phyloP scores from a whole-genome alignment of 2,888 invertebrate species.

The Phlogophora meticulosa region DNA sequence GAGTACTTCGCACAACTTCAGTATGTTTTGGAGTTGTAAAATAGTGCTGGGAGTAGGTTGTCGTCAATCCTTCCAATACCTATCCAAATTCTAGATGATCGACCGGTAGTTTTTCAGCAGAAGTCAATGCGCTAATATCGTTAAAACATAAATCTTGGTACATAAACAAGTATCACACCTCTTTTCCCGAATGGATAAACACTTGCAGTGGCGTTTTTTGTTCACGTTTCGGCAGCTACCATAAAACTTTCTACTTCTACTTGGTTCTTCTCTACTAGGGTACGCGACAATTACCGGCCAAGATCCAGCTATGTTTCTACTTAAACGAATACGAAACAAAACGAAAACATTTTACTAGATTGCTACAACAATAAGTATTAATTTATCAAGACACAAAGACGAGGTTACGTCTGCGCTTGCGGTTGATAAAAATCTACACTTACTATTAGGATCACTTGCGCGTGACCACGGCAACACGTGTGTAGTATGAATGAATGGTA shows the following conservation, averaged over 20 bases:
- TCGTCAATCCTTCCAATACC: no score
- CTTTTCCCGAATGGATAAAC: not conserved
- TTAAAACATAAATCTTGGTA: not conserved
- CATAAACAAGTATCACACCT: not conserved
- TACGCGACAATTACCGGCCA: not conserved
- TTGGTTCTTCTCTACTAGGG: no score
- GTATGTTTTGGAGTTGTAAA: not conserved
- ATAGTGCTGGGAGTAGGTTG: not conserved
- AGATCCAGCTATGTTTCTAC: no score
- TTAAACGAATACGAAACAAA: no score
- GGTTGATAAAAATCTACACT: slow-evolving; percentile 56
- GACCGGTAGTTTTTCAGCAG: no score
- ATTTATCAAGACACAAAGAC: slow-evolving; percentile 20
- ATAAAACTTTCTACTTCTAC: no score
- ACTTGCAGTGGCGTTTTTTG: not conserved
- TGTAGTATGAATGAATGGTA: slow-evolving; percentile 28
- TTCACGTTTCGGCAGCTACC: not conserved
- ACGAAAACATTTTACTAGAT: not conserved
- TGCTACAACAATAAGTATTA: slow-evolving; percentile 13
- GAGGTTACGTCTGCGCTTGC: slow-evolving; percentile 17
- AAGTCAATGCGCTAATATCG: no score
- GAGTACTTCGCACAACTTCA: not conserved
- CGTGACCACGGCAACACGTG: slow-evolving; percentile 48
- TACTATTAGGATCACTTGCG: slow-evolving; percentile 58
- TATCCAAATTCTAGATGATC: not conserved